Conservation (phyloP, 2,113 vertebrate genomes). For the Crotalus tigris region DNA sequence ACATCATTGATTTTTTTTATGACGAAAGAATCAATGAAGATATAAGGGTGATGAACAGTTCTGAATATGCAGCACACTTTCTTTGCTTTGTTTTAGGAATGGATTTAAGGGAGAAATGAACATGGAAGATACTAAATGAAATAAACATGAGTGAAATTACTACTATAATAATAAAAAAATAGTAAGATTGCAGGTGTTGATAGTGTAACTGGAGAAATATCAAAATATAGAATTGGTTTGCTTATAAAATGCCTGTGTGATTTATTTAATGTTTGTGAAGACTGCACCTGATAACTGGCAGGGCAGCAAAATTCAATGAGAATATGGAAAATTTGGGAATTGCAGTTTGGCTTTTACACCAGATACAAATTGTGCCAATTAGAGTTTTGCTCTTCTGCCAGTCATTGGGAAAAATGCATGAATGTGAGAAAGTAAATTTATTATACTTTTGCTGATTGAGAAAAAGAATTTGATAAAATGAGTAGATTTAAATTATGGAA, state of each 20-base stretch:
- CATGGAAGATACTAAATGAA: background rate
- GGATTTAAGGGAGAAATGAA: background rate
- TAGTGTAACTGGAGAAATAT: background rate
- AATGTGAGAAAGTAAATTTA: background rate
- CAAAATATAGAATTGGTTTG: background rate
- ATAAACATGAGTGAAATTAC: background rate
- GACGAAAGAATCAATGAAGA: background rate
- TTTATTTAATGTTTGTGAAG: background rate
- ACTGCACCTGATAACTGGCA: background rate
- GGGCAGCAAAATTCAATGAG: background rate
- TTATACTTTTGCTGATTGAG: background rate
- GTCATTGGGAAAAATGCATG: background rate
- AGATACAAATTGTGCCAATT: background rate
- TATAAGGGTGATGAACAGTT: background rate
- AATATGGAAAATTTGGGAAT: background rate
- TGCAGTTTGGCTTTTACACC: background rate
- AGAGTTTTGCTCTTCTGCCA: background rate
- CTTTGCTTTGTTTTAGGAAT: background rate
- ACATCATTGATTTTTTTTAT: background rate
- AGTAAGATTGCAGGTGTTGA: background rate
- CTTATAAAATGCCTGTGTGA: background rate
- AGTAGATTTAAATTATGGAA: background rate
- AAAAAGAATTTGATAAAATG: background rate
- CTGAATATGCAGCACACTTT: background rate
- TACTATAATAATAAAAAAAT: background rate